Evolutionary conservation across 2,888 invertebrate genomes (phyloP), one percentile per base, ranked within the genome.

Genomic region (Onchidella celtica): DNA sequence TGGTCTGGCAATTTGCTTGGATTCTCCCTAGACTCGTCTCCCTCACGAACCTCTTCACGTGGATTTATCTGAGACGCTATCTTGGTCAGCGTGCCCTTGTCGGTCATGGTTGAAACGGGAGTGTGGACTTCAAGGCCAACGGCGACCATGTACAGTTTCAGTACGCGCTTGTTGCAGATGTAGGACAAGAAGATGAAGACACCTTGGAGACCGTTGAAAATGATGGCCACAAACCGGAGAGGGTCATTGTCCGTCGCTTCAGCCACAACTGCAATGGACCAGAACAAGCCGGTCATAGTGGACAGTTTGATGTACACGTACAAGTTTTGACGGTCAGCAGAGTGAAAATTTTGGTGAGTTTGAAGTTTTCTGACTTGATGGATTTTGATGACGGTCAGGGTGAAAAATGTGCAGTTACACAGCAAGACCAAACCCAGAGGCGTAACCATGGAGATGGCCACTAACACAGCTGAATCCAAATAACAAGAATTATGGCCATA

Each of bases 221-320:
- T 36, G 36, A 81, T 69, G 38, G 81, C 29, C 11, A 75, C 29
- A 47, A 68, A 68, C 24, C 68, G 55, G 21, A 81, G 47, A 1
- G 75, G 75, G 21, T 81, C 61, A 47, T 61, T 75, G 38, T 66
- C 75, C 3, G 32, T 2, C 4, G 47, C 38, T 38, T 81, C 81
- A 4, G 75, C 57, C 29, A 81, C 4, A 21, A 81, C 61, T 1
- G 74, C 34, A 2, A 81, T 21, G 3, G 32, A 3, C 81, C 81
- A 81, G 61, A 81, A 81, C 0, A 36, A 40, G 2, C 81, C 81
- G 1, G 81, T 81, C 68, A 81, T 29, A 3, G 81, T 38, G 2
- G 81, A 81, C 9, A 81, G 57, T 29, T 81, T 81, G 40, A 81
- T 36, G 75, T 81, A 81, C 11, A 81, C 61, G 47, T 61, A 40